Evolutionary conservation across 2,797 vertebrate species (phyloP).

Genomic region (Pempheris klunzingeri): DNA sequence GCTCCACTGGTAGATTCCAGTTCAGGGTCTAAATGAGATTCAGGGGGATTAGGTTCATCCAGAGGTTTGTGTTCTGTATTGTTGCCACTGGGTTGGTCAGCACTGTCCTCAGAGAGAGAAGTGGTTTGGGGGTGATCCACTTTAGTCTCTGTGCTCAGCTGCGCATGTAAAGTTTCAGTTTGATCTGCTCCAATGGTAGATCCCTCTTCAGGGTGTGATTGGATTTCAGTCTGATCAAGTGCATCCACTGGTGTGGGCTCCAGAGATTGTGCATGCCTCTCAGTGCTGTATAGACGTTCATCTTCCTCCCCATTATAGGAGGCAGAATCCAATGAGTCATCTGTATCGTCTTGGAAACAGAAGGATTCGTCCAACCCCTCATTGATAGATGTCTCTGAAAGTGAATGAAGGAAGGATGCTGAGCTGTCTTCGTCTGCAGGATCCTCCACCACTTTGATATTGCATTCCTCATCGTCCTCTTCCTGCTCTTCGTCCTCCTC

Average conservation of each 20-base stretch:
- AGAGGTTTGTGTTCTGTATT: constrained; percentile 17
- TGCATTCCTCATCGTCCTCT: constrained; percentile 69
- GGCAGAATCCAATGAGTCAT: constrained; percentile 92
- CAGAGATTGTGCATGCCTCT: constrained; percentile 87
- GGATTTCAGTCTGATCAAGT: constrained; percentile 41
- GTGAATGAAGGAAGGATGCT: constrained; percentile 93
- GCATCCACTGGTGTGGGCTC: constrained; percentile 67
- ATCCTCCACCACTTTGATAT: constrained; percentile 76
- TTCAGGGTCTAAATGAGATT: constrained; percentile 32
- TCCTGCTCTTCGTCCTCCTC: constrained; percentile 42
- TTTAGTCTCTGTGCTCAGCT: constrained; percentile 52
- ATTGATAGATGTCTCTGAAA: constrained; percentile 95
- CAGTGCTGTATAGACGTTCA: constrained; percentile 90
- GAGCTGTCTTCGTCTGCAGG: constrained; percentile 91
- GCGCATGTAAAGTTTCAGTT: constrained; percentile 68
- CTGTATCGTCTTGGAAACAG: constrained; percentile 94
- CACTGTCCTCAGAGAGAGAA: constrained; percentile 61
- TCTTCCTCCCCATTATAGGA: constrained; percentile 94
- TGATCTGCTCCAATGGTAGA: constrained; percentile 75
- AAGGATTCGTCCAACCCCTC: constrained; percentile 95
- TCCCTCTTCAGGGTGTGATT: constrained; percentile 45
- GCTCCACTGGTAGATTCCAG: constrained; percentile 64
- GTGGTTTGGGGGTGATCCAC: constrained; percentile 26
- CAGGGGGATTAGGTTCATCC: constrained; percentile 23
- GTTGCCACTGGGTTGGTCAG: constrained; percentile 20